Base-by-base conservation (phyloP, 2,113 vertebrate genomes). In the Gambusia holbrooki region DNA sequence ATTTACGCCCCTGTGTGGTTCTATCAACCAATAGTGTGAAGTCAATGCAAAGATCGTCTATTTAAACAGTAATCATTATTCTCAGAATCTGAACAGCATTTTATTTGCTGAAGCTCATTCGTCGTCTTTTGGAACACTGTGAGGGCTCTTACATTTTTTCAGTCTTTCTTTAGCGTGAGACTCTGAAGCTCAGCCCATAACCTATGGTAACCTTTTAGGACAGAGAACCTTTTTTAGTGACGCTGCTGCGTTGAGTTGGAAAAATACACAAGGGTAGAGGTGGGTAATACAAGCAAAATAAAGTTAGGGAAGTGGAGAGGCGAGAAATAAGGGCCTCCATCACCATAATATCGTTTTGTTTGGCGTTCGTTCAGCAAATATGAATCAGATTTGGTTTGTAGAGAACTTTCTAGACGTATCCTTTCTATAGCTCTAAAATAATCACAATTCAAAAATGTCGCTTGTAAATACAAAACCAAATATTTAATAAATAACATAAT, bases 161-260 rank as follows among this genome's bases (percentile, higher is more conserved):
- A 4, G 1, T 10, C 1, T 48, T 7, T 17, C 45, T 48, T 19
- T 19, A 19, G 45, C 76, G 76, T 84, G 86, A 85, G 83, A 75
- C 79, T 79, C 77, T 71, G 58, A 63, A 61, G 66, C 42, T 61
- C n/a, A 28, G 33, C 81, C 76, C 32, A 33, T 79, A 70, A 87
- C 83, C 87, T 40, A 72, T 40, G 84, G 79, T 91, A 90, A 94
- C 88, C 89, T 87, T 69, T 66, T 19, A 70, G 80, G 80, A 62
- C 71, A 67, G 11, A 58, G 48, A 4, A 67, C 45, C 32, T 45
- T 71, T 66, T 75, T 69, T 72, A 32, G 32, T 64, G 54, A 84
- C 71, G 63, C 37, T 4, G 19, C 70, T 85, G 62, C 84, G 80
- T 80, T 88, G 74, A 7, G 11, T 42, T 19, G 11, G 5, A 48